Base-by-base conservation (phyloP, 1,140 invertebrate genomes). In the Drosophila kanapiae region DNA sequence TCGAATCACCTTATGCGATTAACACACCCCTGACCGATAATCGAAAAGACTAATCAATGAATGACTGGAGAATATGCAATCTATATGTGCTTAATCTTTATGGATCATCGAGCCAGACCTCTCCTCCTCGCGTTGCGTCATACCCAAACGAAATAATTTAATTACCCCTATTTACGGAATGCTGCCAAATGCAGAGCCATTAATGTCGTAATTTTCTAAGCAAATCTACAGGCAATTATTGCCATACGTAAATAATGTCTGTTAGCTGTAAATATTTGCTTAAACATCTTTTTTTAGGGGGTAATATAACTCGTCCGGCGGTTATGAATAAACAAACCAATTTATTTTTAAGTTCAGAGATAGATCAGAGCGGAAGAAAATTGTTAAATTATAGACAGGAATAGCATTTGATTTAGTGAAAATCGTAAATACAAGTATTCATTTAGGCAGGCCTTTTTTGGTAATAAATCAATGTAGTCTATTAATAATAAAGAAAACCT, bases 91-190 rank as follows among this genome's bases (percentile, higher is more conserved):
- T 29, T 51, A 67, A 70, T 70, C 67, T 70, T 68, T 70, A 70
- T 70, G 63, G 27, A 62, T 61, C 47, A 27, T 38, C 23, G 11
- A 13, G 33, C 14, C 62, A 60, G 27, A 68, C 49, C 48, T 69
- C 63, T 23, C 11, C n/a, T 14, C 7, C 11, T 2, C 3, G 13
- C 4, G 6, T 49, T 72, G 38, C 72, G 74, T 76, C 74, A 67
- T 53, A 47, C 14, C 23, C 58, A 49, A 40, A 16, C 29, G n/a
- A 58, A 64, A 76, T 65, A 38, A 35, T 42, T 67, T 76, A 43
- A 58, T 58, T 40, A 18, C 60, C 23, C n/a, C 71, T 77, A 61
- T 77, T 68, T 56, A 77, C 43, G 75, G 54, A 54, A 47, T 76
- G 11, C 47, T n/a, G n/a, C n/a, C n/a, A n/a, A n/a, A n/a, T n/a